Evolutionary conservation across 2,113 vertebrate species (phyloP), one percentile per base, ranked within the genome.

Genomic region (Opisthocomus hoazin): DNA sequence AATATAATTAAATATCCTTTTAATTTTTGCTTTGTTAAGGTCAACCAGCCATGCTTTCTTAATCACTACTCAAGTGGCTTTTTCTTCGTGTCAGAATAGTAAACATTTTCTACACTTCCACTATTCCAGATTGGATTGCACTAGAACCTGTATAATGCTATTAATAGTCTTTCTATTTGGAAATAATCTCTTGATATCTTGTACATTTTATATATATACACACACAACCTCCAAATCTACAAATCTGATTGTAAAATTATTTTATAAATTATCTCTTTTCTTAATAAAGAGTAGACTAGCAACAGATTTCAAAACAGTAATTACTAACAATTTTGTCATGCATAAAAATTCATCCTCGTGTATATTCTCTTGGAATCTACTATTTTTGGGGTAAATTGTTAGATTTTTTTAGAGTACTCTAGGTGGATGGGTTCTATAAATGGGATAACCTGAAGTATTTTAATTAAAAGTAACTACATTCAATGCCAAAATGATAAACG

Each of bases 301-400:
- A 93, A 77, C 20, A 89, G 45, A 81, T 83, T 68, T 85, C 41
- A 92, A 87, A 92, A 88, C 63, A 86, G n/a, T 84, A 86, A 92
- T 79, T 75, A 86, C 29, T 81, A 92, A 86, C 34, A 65, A 57
- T 39, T 84, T 90, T 46, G 26, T 84, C 91, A 96, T 92, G 86
- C 91, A 92, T 58, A 70, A 94, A 90, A 84, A 65, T 74, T 73
- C 43, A 84, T 39, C 54, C 43, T 86, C 80, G 50, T 18, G 15
- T 46, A 10, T 78, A 46, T 84, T 77, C 89, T 77, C 73, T 57
- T 74, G 30, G n/a, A 86, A 77, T 20, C 37, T 77, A 65, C 24
- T 78, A 27, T 36, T 89, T 93, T 90, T 12, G 5, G 29, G 60
- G 68, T 78, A 78, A 89, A 27, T 32, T 58, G 19, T 37, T 77